Conservation (phyloP, 2,888 invertebrate genomes). For the Cerceris rybyensis region DNA sequence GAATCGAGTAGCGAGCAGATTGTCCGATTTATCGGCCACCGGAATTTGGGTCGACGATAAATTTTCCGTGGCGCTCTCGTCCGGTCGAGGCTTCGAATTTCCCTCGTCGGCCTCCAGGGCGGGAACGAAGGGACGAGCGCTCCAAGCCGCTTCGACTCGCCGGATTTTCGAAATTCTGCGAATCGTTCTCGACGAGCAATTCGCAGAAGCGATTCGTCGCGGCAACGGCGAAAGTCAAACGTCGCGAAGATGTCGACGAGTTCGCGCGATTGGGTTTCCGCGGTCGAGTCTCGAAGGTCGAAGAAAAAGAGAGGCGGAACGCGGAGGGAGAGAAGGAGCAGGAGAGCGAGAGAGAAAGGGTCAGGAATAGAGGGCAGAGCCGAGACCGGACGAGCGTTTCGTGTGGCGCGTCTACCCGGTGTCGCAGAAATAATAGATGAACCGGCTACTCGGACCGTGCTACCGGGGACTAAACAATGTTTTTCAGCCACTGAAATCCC, state of each 20-base stretch:
- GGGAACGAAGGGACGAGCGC: too few relatives aligned
- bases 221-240: not conserved
- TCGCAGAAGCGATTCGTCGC: not conserved
- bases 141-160: not conserved
- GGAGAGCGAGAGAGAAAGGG: constrained; percentile 12
- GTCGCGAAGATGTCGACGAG: not conserved
- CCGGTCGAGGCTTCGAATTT: constrained; percentile 10
- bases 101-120: too few relatives aligned
- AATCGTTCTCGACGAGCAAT: not conserved
- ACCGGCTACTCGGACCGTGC: constrained; percentile 69
- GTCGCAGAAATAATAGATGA: constrained; percentile 76
- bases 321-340: constrained; percentile 24
- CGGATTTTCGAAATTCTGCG: not conserved
- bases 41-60: constrained; percentile 59
- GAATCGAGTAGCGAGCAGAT: constrained; percentile 43
- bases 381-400: constrained; percentile 52
- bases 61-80: constrained; percentile 48
- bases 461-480: constrained; percentile 74
- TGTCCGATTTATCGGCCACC: constrained; percentile 47
- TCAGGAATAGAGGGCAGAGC: constrained; percentile 2
- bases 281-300: not conserved
- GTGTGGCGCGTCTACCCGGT: constrained; percentile 69
- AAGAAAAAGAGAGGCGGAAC: constrained; percentile 15
- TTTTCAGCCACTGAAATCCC: constrained; percentile 76
- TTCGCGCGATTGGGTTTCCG: not conserved